Conservation (phyloP, 1,140 invertebrate species). For the Vollenhovia emeryi region DNA sequence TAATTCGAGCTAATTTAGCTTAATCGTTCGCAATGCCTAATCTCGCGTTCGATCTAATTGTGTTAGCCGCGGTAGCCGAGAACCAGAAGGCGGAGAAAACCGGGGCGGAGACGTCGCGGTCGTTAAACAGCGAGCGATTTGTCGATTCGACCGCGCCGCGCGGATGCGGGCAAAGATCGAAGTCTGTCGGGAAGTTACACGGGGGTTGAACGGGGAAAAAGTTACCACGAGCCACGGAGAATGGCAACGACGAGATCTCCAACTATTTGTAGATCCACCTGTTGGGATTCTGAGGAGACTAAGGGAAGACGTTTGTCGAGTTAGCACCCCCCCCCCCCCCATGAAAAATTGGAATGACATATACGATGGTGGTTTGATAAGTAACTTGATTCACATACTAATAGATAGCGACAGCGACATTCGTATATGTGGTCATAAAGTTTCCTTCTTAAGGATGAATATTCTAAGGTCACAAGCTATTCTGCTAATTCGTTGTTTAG, state of each 20-base stretch:
- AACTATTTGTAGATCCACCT: not conserved
- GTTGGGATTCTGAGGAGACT: not conserved
- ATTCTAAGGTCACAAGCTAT: no score
- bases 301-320: no score
- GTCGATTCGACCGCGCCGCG: not conserved
- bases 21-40: constrained; percentile 64
- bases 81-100: no score
- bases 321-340: no score
- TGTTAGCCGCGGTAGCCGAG: constrained; percentile 12
- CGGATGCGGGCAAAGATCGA: not conserved
- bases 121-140: not conserved
- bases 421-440: no score
- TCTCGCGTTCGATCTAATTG: constrained; percentile 61
- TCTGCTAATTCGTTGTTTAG: no score
- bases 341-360: no score
- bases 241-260: not conserved
- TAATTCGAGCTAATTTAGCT: constrained; percentile 67
- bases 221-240: not conserved
- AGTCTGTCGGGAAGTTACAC: no score
- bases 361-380: no score
- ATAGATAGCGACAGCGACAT: no score
- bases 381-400: no score
- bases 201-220: not conserved
- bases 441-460: no score
- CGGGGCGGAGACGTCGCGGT: not conserved